Percentiles rank a stretch among this genome's conserved stretches.
These are phyloP conservation scores for Lymantria monacha DNA, from an alignment of 2,888 invertebrate species.

Conservation along the genomic window DNA sequence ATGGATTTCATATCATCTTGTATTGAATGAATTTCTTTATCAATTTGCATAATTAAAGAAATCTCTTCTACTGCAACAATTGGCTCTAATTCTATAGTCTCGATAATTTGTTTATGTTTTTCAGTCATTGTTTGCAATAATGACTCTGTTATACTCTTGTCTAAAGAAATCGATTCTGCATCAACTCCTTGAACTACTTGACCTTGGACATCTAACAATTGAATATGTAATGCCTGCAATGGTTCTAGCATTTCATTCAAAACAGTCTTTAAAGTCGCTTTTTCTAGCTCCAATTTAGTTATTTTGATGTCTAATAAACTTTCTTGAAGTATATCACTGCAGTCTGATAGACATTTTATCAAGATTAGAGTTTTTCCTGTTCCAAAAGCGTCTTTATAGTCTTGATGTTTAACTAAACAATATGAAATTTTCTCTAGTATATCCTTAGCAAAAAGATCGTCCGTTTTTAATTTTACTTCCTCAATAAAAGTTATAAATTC, in stretches of 20 bases:
- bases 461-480: conserved; percentile 21
- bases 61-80: conserved; percentile 47
- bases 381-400: conserved; percentile 53
- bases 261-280: conserved; percentile 42
- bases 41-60: conserved; percentile 53
- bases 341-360: conserved; percentile 63
- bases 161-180: conserved; percentile 52
- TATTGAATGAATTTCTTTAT: conserved; percentile 59
- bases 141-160: conserved; percentile 58
- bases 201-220: conserved; percentile 56
- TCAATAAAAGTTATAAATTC: conserved; percentile 39
- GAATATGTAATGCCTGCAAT: conserved; percentile 55
- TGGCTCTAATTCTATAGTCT: conserved; percentile 47
- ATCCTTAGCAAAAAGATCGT: conserved; percentile 25
- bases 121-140: conserved; percentile 59
- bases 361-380: conserved; percentile 57
- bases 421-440: conserved; percentile 39
- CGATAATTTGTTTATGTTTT: conserved; percentile 59
- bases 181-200: conserved; percentile 52
- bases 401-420: conserved; percentile 54
- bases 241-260: conserved; percentile 59
- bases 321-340: conserved; percentile 51
- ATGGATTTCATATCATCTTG: conserved; percentile 58
- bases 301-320: conserved; percentile 27
- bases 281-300: conserved; percentile 34